Conservation (phyloP, 2,888 invertebrate species). For the Zygothrica quintamaculata region DNA sequence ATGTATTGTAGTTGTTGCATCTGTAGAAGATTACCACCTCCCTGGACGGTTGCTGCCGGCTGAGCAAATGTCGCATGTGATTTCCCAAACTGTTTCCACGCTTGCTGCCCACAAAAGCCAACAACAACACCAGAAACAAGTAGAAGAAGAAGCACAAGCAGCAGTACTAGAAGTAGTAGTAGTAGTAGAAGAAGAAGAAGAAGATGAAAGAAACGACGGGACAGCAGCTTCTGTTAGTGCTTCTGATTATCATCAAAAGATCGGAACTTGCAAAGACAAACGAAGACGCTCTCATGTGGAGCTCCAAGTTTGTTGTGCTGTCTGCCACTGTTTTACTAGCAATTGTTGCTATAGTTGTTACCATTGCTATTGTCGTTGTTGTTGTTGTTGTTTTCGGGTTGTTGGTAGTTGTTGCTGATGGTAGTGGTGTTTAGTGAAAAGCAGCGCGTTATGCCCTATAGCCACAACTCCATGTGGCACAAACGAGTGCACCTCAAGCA, state of each 20-base stretch:
- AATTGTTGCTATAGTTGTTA: constrained; percentile 10
- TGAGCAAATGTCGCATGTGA: constrained; percentile 83
- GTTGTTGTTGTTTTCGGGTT: constrained; percentile 24
- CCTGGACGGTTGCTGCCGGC: constrained; percentile 42
- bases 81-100: constrained; percentile 85
- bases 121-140: constrained; percentile 41
- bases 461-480: constrained; percentile 65
- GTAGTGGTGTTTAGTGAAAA: constrained; percentile 50
- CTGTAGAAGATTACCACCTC: constrained; percentile 68
- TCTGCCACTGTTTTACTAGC: constrained; percentile 21
- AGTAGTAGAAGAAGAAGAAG: constrained; percentile 39
- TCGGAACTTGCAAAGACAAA: constrained; percentile 78
- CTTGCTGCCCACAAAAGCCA: constrained; percentile 83
- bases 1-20: constrained; percentile 63
- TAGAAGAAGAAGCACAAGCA: constrained; percentile 13
- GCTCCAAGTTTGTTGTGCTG: constrained; percentile 18
- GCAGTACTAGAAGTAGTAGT: no score
- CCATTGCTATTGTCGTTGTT: constrained; percentile 7
- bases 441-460: constrained; percentile 77
- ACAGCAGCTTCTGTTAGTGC: constrained; percentile 64
- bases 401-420: constrained; percentile 15
- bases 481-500: constrained; percentile 42
- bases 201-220: constrained; percentile 19
- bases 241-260: constrained; percentile 78
- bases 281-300: constrained; percentile 73